Evolutionary conservation across 2,888 invertebrate genomes (phyloP).

Genomic region (Microctonus hyperodae): DNA sequence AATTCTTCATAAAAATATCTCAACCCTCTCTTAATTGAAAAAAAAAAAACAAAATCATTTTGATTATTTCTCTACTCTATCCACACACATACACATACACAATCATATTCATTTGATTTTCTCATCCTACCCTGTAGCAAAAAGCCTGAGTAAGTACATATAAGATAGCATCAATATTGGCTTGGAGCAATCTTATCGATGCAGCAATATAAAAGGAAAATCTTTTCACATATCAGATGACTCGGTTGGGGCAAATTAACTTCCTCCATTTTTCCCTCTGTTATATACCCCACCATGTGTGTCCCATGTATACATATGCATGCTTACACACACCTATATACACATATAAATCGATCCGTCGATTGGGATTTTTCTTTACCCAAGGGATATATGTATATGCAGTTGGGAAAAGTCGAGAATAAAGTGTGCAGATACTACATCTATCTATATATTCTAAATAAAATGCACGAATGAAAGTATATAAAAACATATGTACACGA

Average conservation of each 20-base stretch:
- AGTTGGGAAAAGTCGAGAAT: constrained; percentile 29
- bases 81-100: background rate
- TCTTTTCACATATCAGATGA: constrained; percentile 25
- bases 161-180: background rate
- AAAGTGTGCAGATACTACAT: constrained; percentile 33
- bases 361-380: constrained; percentile 31
- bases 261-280: constrained; percentile 21
- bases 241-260: constrained; percentile 25
- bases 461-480: too few species aligned
- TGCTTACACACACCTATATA: too few species aligned
- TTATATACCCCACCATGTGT: constrained; percentile 3
- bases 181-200: constrained; percentile 27
- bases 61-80: background rate
- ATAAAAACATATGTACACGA: too few species aligned
- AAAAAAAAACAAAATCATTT: background rate
- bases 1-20: too few species aligned
- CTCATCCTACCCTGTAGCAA: background rate
- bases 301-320: too few species aligned
- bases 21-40: too few species aligned
- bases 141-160: background rate
- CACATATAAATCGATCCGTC: constrained; percentile 19
- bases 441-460: too few species aligned
- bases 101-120: background rate
- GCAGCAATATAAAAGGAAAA: constrained; percentile 16
- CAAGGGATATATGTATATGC: too few species aligned